Evolutionary conservation across 1,140 invertebrate species (phyloP).

Genomic region (Drosophila quadrilineata): DNA sequence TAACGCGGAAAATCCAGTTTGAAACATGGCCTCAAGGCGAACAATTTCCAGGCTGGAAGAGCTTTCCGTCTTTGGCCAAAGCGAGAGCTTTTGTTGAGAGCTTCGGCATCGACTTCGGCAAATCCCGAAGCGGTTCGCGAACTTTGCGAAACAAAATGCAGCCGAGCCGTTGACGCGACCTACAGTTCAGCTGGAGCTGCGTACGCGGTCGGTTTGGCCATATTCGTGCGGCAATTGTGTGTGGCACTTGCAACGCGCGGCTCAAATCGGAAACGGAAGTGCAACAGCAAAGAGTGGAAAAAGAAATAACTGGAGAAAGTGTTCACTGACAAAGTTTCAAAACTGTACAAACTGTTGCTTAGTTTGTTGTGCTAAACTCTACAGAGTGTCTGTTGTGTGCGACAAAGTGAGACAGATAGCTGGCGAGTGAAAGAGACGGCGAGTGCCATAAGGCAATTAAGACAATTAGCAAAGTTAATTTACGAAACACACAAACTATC

Average conservation of each 20-base stretch:
- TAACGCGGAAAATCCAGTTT: background rate
- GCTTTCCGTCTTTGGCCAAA: conserved; percentile 8
- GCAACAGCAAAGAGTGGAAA: conserved; percentile 33
- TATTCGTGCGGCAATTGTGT: conserved; percentile 25
- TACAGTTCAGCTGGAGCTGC: conserved; percentile 72
- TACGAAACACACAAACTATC: conserved; percentile 32
- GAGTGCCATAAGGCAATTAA: conserved; percentile 47
- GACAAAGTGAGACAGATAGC: background rate
- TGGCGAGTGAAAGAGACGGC: background rate
- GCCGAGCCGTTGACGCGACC: conserved; percentile 12
- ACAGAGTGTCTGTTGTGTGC: background rate
- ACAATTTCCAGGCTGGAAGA: conserved; percentile 29
- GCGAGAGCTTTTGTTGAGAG: conserved; percentile 24
- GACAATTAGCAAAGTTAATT: conserved; percentile 64
- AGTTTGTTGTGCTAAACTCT: background rate
- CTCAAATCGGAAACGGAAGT: conserved; percentile 68
- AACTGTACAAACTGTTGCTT: conserved; percentile 71
- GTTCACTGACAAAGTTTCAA: no score
- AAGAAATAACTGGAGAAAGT: conserved; percentile 54
- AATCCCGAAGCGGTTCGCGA: background rate
- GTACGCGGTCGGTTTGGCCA: conserved; percentile 51
- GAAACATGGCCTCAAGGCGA: background rate
- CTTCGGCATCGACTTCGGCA: background rate
- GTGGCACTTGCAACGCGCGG: conserved; percentile 31
- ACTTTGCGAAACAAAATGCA: conserved; percentile 31